These are phyloP conservation scores for Horisme vitalbata DNA, from an alignment of 2,888 invertebrate species.

Conservation along the genomic window DNA sequence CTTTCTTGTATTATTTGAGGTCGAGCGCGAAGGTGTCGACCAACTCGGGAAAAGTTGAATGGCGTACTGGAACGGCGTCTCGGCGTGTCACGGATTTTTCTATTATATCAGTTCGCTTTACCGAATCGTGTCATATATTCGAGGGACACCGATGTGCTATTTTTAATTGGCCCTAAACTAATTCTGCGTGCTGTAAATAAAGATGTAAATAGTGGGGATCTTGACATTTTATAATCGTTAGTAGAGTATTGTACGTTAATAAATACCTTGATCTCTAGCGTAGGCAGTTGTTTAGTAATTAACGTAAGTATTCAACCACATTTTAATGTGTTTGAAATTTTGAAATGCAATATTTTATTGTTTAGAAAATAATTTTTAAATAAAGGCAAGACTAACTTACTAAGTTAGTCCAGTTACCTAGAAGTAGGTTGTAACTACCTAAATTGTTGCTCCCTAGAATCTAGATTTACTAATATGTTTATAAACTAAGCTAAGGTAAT, in stretches of 20 bases:
- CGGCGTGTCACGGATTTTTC: conserved; percentile 66
- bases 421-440: no score
- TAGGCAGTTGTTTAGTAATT: no score
- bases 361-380: no score
- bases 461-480: no score
- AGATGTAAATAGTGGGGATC: conserved; percentile 22
- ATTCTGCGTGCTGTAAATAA: conserved; percentile 23
- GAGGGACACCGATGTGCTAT: conserved; percentile 65
- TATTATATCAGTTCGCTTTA: conserved; percentile 63
- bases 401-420: no score
- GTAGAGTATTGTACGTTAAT: conserved; percentile 3
- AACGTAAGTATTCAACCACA: no score
- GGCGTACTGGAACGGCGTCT: conserved; percentile 63
- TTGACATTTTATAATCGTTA: conserved; percentile 10
- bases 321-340: no score
- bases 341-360: no score
- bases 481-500: no score
- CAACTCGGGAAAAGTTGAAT: conserved; percentile 71
- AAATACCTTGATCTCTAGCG: no score
- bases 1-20: conserved; percentile 36
- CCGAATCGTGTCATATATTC: conserved; percentile 64
- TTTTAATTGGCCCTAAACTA: conserved; percentile 59
- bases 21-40: conserved; percentile 63
- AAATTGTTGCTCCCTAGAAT: no score
- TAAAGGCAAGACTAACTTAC: no score